Percentiles rank a stretch among this genome's conserved stretches.
phyloP scores from a whole-genome alignment of 2,888 invertebrate genomes.

The Ornithoptera alexandrae region DNA sequence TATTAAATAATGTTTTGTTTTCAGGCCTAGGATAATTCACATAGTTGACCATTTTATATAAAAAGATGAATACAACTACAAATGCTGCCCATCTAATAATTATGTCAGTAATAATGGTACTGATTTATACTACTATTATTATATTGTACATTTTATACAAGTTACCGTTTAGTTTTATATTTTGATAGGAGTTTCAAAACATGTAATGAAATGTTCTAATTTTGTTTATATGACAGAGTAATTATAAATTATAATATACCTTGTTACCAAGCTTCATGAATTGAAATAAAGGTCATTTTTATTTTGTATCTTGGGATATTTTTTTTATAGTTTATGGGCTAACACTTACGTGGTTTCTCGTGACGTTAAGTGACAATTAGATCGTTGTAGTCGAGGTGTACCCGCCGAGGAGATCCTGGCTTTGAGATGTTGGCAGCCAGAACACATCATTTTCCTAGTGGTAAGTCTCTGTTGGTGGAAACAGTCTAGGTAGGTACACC shows the following conservation, averaged over 20 bases:
- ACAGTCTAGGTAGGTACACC: too few relatives aligned
- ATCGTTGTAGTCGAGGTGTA: too few relatives aligned
- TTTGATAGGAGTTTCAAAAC: constrained; percentile 71
- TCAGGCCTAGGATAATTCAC: constrained; percentile 68
- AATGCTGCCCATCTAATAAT: constrained; percentile 57
- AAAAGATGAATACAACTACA: constrained; percentile 62
- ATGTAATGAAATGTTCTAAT: constrained; percentile 73
- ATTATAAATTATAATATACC: constrained; percentile 73
- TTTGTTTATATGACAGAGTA: constrained; percentile 67
- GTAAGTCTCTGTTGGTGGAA: too few relatives aligned
- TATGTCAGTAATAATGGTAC: constrained; percentile 60
- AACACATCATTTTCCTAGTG: too few relatives aligned
- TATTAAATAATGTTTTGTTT: constrained; percentile 45
- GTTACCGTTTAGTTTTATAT: constrained; percentile 77
- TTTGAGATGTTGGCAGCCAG: too few relatives aligned
- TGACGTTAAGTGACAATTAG: too few relatives aligned
- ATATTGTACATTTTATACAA: constrained; percentile 77
- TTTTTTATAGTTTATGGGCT: constrained; percentile 38
- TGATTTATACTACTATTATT: constrained; percentile 67
- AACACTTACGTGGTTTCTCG: too few relatives aligned
- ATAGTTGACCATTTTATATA: constrained; percentile 66
- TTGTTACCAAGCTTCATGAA: constrained; percentile 79
- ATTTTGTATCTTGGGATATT: constrained; percentile 70
- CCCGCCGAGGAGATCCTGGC: too few relatives aligned
- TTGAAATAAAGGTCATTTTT: constrained; percentile 79